Conservation (phyloP, 2,113 vertebrate species). For the Calyptommatus sinebrachiatus region DNA sequence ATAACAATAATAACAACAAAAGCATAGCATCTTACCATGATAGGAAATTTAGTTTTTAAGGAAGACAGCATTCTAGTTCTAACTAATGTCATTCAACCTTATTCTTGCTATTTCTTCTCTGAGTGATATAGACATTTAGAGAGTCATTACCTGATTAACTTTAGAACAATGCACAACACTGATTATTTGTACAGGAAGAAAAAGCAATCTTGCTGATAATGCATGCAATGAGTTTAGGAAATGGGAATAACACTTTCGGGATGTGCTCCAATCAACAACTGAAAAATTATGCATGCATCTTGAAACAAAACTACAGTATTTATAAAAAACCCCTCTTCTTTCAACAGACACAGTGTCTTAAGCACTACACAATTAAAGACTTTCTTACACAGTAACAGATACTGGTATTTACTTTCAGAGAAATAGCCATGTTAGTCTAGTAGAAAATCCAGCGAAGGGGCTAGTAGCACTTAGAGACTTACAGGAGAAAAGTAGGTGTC, state of each 20-base stretch:
- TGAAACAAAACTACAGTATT: neutral
- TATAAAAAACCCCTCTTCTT: neutral
- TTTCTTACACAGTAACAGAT: neutral
- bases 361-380: neutral
- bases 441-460: no score
- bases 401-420: no score
- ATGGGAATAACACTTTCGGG: neutral
- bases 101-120: neutral
- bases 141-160: neutral
- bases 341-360: neutral
- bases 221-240: neutral
- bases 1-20: neutral
- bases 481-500: no score
- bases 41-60: neutral
- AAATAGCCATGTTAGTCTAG: no score
- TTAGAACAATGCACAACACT: neutral
- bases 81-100: neutral
- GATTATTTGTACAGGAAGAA: neutral
- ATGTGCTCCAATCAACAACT: neutral
- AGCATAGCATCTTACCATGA: neutral
- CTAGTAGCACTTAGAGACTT: no score
- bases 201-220: neutral
- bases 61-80: neutral
- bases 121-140: no score
- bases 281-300: neutral